Evolutionary conservation across 1,140 invertebrate species (phyloP), one percentile per base, ranked within the genome.

Genomic region (Sycobia sp.): DNA sequence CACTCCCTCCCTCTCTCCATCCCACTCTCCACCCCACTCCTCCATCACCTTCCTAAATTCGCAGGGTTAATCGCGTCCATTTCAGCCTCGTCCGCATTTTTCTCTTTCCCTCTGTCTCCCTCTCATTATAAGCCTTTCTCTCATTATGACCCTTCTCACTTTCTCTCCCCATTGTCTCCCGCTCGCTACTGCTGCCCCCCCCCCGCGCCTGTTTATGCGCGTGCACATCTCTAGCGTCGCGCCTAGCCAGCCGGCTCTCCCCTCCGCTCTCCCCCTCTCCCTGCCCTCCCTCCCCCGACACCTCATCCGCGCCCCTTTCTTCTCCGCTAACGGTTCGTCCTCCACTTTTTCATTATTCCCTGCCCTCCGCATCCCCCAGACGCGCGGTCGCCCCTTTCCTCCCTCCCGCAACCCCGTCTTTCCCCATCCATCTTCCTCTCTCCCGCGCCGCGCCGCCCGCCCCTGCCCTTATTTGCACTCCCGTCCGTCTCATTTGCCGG

Each of bases 401-500:
- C 27, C 18, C 9, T 2, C 29, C 16, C 16, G 27, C 46, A 49
- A 18, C 29, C n/a, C n/a, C n/a, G n/a, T n/a, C n/a, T 29, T 49
- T 32, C 27, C 11, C 49, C 18, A 13, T 22, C 16, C 18, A 5
- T 49, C 5, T 29, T 13, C 22, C 0, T 16, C 4, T 4, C 38
- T 7, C 14, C n/a, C 7, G 38, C 3, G 38, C 29, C 5, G 29
- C 29, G 29, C 29, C 43, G 20, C 22, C 1, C 11, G 9, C 3
- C 16, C 22, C 20, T 1, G 20, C 22, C 18, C 23, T 64, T 57
- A 57, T 46, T 57, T 46, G 41, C 55, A 23, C 55, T 23, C 29
- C 29, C 32, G 16, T 38, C 46, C 7, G 36, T 51, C 54, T 56
- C 32, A 20, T 34, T 39, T 41, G 43, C 32, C 34, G n/a, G n/a